Base-by-base conservation (phyloP, 2,797 vertebrate species). In the Myotis daubentonii region DNA sequence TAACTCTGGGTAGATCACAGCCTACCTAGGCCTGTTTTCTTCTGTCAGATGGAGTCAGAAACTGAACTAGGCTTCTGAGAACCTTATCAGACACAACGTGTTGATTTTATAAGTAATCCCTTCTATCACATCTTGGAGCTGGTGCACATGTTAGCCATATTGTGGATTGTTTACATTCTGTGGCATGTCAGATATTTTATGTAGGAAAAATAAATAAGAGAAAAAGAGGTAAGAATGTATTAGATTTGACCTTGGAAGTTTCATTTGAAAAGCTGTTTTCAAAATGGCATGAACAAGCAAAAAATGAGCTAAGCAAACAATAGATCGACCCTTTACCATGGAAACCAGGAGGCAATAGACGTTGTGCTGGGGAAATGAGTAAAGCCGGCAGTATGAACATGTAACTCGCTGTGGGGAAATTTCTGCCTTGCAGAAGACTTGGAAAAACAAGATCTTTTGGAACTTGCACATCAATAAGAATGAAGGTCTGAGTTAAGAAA, bases 281-380 rank as follows among this genome's bases (percentile, higher is more conserved):
- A 93, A 93, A 90, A 94, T 94, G 91, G 41, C 79, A 91, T 16
- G 86, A 93, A 87, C 75, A 94, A 92, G 92, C 44, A 76, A 94
- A 91, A 96, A 87, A 93, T 95, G 84, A 96, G 92, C 75, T 68
- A 84, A 94, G 94, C 88, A 94, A 91, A 95, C 65, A 95, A 75
- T 87, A 92, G 81, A 90, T 33, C 82, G 89, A 72, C 41, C 53
- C 86, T 96, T 96, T 81, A 71, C 96, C 96, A 94, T 97, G 96
- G 96, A 96, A 95, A 97, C 96, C 75, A 36, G 15, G 87, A 96
- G 78, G 94, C 95, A 94, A 87, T 96, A 91, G 92, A 93, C 38
- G 81, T 17, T 71, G 76, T 86, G 33, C 79, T 72, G 66, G 36
- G 51, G 81, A 86, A 89, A 91, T 87, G 82, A 97, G 85, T 68